Conservation (phyloP, 2,888 invertebrate species). For the Oxytorus armatus region DNA sequence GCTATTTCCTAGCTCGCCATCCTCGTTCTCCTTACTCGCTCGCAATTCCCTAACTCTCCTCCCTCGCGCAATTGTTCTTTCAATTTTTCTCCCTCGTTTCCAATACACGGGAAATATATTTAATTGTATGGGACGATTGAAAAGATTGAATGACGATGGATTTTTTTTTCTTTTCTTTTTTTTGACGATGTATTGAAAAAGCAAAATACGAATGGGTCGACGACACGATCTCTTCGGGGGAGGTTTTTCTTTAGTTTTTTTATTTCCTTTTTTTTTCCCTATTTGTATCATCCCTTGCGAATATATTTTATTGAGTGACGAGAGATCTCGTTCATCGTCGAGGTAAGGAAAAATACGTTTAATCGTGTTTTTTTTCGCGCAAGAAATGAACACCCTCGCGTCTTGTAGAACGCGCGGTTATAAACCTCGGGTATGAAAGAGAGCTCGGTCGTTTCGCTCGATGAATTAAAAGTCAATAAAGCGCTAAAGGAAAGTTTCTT, state of each 20-base stretch:
- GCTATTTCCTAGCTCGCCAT: neutral
- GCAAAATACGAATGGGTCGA: constrained; percentile 15
- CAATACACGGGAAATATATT: too few relatives aligned
- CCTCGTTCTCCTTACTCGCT: neutral
- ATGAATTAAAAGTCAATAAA: constrained; percentile 78
- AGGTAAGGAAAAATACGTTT: constrained; percentile 34
- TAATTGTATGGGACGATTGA: neutral
- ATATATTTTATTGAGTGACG: constrained; percentile 21
- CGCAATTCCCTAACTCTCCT: neutral
- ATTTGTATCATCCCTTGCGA: neutral
- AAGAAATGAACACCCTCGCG: constrained; percentile 22
- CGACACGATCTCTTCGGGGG: constrained; percentile 33
- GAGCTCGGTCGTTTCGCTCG: constrained; percentile 46
- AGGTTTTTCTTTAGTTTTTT: too few relatives aligned
- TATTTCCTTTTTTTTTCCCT: constrained; percentile 21
- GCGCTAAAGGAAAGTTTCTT: constrained; percentile 58
- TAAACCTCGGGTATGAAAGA: constrained; percentile 42
- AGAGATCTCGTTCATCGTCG: constrained; percentile 30
- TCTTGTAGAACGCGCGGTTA: constrained; percentile 20
- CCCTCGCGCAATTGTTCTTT: too few relatives aligned
- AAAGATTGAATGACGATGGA: neutral
- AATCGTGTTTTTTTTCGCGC: constrained; percentile 1
- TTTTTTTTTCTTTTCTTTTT: constrained; percentile 7
- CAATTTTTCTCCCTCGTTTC: too few relatives aligned
- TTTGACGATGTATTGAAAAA: neutral